Conservation (phyloP, 2,888 invertebrate genomes). For the Mimumesa dahlbomi region DNA sequence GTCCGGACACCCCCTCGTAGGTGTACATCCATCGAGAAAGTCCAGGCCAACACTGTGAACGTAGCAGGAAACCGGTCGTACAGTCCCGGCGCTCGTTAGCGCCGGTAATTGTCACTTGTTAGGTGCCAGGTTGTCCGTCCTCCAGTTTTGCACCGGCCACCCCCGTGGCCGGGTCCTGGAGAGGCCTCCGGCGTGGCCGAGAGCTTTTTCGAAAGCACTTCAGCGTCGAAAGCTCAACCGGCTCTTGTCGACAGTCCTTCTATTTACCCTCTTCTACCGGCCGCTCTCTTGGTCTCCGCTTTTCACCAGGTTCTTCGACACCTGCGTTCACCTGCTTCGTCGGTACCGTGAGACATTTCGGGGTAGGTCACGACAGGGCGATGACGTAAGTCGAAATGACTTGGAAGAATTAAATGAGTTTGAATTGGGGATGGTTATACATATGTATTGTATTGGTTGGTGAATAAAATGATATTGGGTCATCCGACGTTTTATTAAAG, state of each 20-base stretch:
- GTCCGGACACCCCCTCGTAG: conserved; percentile 8
- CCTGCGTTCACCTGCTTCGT: too few species aligned
- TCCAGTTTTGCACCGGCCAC: conserved; percentile 25
- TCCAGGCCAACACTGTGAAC: background rate
- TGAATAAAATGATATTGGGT: too few species aligned
- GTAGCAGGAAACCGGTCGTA: conserved; percentile 46
- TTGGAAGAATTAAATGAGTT: too few species aligned
- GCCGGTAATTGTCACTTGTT: conserved; percentile 74
- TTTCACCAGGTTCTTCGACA: background rate
- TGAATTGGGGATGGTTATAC: too few species aligned
- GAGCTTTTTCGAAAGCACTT: conserved; percentile 61
- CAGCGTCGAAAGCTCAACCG: conserved; percentile 55
- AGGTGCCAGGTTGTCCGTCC: conserved; percentile 56
- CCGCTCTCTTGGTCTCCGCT: background rate
- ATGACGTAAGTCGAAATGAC: too few species aligned
- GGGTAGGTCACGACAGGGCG: too few species aligned
- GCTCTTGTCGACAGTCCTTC: conserved; percentile 48
- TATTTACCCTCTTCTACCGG: conserved; percentile 45
- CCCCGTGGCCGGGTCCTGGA: conserved; percentile 32
- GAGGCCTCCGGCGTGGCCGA: conserved; percentile 37
- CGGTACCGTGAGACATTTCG: too few species aligned
- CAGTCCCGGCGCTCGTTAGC: conserved; percentile 68
- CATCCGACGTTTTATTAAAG: too few species aligned
- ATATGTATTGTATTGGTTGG: too few species aligned
- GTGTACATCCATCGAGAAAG: conserved; percentile 14